phyloP scores from a whole-genome alignment of 2,113 vertebrate species.

The Prochilodus magdalenae region DNA sequence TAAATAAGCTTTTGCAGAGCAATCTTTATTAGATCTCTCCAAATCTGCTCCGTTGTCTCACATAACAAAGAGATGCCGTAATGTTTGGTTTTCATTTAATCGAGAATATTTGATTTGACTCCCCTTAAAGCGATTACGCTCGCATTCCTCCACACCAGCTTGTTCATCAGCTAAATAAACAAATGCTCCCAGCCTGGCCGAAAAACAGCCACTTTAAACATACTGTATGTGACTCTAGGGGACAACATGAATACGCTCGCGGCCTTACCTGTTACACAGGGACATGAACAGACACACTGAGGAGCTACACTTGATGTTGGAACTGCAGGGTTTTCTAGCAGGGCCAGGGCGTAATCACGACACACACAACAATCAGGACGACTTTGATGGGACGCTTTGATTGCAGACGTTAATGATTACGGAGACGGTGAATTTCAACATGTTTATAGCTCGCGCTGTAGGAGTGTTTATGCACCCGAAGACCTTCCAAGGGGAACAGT shows the following conservation, averaged over 20 bases:
- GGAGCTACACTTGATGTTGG: neutral
- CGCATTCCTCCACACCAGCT: conserved; percentile 36
- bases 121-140: conserved; percentile 66
- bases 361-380: neutral
- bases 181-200: conserved; percentile 12
- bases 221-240: conserved; percentile 21
- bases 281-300: neutral
- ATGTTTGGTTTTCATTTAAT: conserved; percentile 75
- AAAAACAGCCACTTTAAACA: conserved; percentile 22
- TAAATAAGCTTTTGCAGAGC: conserved; percentile 66
- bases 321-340: neutral
- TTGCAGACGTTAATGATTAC: conserved; percentile 21
- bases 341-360: neutral
- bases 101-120: conserved; percentile 69
- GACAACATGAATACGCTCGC: neutral
- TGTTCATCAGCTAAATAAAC: conserved; percentile 57
- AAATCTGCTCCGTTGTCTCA: conserved; percentile 63
- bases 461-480: neutral
- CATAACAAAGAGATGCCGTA: conserved; percentile 66
- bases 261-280: neutral
- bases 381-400: neutral
- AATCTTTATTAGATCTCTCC: conserved; percentile 69
- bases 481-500: neutral
- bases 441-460: neutral
- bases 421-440: neutral